phyloP scores from a whole-genome alignment of 2,797 vertebrate genomes.

The Cygnus olor region DNA sequence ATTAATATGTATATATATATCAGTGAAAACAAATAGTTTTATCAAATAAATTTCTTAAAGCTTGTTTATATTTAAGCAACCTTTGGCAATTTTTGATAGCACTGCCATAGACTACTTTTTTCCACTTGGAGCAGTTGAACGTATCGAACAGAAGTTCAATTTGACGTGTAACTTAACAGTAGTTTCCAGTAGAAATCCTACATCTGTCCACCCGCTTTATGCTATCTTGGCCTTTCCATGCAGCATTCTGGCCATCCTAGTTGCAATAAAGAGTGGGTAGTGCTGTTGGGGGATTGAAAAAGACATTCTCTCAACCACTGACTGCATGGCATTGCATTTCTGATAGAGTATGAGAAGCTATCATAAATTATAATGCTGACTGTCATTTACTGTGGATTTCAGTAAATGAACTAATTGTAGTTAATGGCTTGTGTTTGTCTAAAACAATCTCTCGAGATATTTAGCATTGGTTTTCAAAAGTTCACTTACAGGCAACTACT shows the following conservation, averaged over 20 bases:
- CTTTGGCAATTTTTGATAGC: background rate
- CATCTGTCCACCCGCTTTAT: background rate
- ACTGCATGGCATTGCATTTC: fast-evolving
- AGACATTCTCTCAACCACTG: background rate
- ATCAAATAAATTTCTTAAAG: background rate
- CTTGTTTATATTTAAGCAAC: background rate
- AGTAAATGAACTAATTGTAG: background rate
- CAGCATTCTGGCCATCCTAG: background rate
- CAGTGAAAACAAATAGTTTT: background rate
- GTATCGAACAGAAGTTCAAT: background rate
- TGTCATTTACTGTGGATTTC: background rate
- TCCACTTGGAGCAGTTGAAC: background rate
- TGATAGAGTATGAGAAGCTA: background rate
- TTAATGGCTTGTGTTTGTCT: background rate
- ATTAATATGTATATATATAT: background rate
- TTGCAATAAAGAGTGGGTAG: background rate
- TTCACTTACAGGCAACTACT: no score
- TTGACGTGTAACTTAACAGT: background rate
- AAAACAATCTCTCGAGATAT: background rate
- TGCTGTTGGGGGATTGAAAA: background rate
- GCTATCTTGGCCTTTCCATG: background rate
- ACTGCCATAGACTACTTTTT: background rate
- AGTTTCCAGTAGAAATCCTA: background rate
- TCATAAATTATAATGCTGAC: background rate
- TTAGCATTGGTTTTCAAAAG: background rate